Evolutionary conservation across 2,888 invertebrate genomes (phyloP).

Genomic region (Mesoligia furuncula): DNA sequence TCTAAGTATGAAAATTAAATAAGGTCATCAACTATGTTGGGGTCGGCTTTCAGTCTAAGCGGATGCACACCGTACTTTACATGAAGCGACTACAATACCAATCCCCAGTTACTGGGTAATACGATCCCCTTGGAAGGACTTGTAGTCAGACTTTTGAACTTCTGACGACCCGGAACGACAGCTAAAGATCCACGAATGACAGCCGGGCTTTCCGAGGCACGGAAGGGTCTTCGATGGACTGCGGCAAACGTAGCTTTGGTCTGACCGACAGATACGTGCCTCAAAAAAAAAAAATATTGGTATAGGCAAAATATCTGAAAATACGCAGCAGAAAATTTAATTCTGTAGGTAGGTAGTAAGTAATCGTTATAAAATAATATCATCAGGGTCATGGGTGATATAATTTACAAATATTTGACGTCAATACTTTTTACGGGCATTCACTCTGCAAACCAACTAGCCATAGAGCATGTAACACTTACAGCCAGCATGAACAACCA

Average conservation of each 20-base stretch:
- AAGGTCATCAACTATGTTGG: neutral
- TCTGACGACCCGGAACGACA: neutral
- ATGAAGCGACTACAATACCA: neutral
- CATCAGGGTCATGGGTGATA: neutral
- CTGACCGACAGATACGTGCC: neutral
- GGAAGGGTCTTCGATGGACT: neutral
- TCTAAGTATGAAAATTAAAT: too few species aligned
- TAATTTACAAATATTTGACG: slow-evolving; percentile 2
- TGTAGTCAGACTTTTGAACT: neutral
- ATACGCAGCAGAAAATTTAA: neutral
- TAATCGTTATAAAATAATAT: neutral
- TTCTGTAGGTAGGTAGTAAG: neutral
- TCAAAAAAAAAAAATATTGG: neutral
- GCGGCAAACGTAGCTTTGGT: neutral
- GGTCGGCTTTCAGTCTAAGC: neutral
- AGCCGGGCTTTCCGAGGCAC: neutral
- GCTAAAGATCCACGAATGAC: neutral
- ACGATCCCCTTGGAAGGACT: neutral
- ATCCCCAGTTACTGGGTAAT: neutral
- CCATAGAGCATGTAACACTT: too few species aligned
- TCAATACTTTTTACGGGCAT: slow-evolving; percentile 9
- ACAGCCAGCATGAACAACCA: too few species aligned
- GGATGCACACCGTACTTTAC: too few species aligned
- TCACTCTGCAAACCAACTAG: slow-evolving; percentile 2
- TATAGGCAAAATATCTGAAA: neutral